Evolutionary conservation across 2,113 vertebrate genomes (phyloP), one percentile per base, ranked within the genome.

Genomic region (Platanista minor): DNA sequence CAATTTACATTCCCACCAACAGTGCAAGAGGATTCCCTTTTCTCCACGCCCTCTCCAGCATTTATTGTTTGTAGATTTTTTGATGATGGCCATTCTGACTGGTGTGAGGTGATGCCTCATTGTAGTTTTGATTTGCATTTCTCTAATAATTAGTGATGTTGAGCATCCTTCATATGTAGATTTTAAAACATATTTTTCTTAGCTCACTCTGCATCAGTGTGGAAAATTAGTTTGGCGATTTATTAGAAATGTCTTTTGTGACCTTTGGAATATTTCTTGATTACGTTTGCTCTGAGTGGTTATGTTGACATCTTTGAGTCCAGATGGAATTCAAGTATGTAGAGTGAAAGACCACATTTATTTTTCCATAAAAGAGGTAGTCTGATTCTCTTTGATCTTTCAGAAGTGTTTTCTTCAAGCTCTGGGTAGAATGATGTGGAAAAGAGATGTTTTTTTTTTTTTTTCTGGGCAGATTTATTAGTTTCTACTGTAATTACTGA

Each of bases 231-330:
- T 92, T 91, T 95, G 72, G 41, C 49, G 94, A 71, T 94, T 88
- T 97, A 78, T 94, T 91, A 94, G 75, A 92, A 84, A 81, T 20
- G 5, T 90, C 61, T 95, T 85, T 94, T 93, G 77, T 94, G 90
- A 94, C 91, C 87, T 98, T 97, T 81, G 80, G 59, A 87, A 57
- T 96, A 97, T 93, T 96, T 95, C 75, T 87, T 94, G 80, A 88
- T 96, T 94, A 82, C 23, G 13, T 84, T 72, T 92, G 43, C 75
- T 95, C 84, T 93, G 72, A 87, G 49, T 82, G 43, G 64, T 90
- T 8, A 0, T 41, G 49, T 88, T 94, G 87, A 90, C 87, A 88
- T 96, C 59, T 84, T 93, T 86, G 85, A 96, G 41, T 91, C 67
- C 88, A 96, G 88, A 39, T 85, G 89, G 64, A 93, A 96, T 93